Percentiles rank a stretch among this genome's conserved stretches.
phyloP scores from a whole-genome alignment of 2,113 vertebrate species.

The Mustela lutreola region DNA sequence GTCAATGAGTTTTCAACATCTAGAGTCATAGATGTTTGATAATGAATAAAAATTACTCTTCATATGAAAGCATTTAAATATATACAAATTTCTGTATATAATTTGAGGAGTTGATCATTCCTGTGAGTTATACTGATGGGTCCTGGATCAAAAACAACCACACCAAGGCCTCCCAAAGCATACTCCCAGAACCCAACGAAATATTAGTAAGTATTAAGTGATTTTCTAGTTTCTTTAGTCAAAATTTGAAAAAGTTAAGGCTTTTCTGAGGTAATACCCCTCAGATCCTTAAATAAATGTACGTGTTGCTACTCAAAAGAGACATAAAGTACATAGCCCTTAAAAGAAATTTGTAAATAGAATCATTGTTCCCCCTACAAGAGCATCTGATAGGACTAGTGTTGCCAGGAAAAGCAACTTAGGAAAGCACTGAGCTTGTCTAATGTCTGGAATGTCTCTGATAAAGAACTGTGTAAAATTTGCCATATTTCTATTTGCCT shows the following conservation, averaged over 20 bases:
- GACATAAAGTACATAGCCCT: not conserved
- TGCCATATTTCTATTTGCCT: not conserved
- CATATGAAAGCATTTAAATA: not conserved
- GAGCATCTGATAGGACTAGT: not conserved
- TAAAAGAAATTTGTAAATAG: slow-evolving; percentile 33
- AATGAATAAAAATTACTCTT: not conserved
- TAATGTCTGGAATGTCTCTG: not conserved
- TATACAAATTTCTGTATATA: not conserved
- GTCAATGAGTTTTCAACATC: not conserved
- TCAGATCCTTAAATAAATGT: not conserved
- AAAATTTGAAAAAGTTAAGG: slow-evolving; percentile 13
- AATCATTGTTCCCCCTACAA: not conserved
- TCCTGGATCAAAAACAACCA: not conserved
- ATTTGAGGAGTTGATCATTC: not conserved
- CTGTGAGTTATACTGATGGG: not conserved
- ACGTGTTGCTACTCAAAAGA: not conserved
- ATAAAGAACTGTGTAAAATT: not conserved
- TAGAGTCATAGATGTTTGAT: not conserved
- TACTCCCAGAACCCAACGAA: not conserved
- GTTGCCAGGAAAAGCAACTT: not conserved
- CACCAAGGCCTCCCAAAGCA: not conserved
- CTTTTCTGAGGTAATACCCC: not conserved
- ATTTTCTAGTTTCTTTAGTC: not conserved
- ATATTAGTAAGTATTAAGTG: not conserved
- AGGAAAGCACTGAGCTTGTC: not conserved